These are phyloP conservation scores for Otus sunia DNA, from an alignment of 2,113 vertebrate genomes.

Conservation along the genomic window DNA sequence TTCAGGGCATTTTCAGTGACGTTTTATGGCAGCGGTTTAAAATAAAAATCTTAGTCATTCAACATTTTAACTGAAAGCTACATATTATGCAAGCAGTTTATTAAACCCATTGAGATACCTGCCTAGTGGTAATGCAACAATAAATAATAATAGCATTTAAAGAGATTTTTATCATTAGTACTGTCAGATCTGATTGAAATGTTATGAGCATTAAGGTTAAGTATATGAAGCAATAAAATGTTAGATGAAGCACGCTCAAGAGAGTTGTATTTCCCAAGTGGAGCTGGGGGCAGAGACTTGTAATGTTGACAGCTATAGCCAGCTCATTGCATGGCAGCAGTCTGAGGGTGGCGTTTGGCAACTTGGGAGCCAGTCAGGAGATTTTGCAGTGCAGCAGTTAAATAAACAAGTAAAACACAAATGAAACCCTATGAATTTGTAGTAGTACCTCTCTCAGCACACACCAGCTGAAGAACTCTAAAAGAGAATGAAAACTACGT, in stretches of 20 bases:
- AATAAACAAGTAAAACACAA: background rate
- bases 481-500: background rate
- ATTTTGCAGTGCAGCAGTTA: background rate
- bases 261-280: background rate
- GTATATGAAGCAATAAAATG: background rate
- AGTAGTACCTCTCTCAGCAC: background rate
- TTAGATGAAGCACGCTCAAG: background rate
- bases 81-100: background rate
- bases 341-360: background rate
- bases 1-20: background rate
- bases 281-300: background rate
- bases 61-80: background rate
- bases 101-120: background rate
- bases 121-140: background rate
- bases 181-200: background rate
- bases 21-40: background rate
- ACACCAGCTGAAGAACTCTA: background rate
- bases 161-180: background rate
- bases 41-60: conserved; percentile 39
- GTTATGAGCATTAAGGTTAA: background rate
- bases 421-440: background rate
- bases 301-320: background rate
- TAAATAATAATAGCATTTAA: background rate
- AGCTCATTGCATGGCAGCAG: background rate
- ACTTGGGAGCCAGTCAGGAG: background rate